Base-by-base conservation (phyloP, 2,888 invertebrate genomes). In the Pollenia angustigena region DNA sequence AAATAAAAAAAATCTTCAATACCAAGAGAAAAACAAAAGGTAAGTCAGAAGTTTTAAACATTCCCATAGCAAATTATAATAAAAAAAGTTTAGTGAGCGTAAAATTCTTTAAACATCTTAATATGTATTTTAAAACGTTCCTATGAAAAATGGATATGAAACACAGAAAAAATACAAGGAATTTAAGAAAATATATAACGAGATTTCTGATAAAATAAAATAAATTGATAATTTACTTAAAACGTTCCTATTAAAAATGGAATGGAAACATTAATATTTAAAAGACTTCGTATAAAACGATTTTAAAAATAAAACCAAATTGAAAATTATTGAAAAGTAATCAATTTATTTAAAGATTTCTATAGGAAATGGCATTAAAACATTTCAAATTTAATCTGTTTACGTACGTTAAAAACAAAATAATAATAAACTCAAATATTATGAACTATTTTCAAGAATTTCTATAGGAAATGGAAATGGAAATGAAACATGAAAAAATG, bases 321-420 rank as follows among this genome's bases (percentile, higher is more conserved):
- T 23, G 23, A 23, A 23, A 23, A 23, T 23, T 23, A 23, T 23
- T 23, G 23, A 23, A 23, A 23, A 2, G 23, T 2, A 23, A 23
- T 23, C 2, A 18, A 16, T 9, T 52, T 52, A 9, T 16, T 9
- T 11, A 1, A 32, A 12, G 0, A 23, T 56, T 23, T 32, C 56
- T 56, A 14, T 14, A 14, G 8, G 32, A 40, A 66, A 54, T 74
- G 42, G 46, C 56, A 52, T 64, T 81, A 10, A 87, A 81, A 75
- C 86, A 71, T 50, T 74, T 82, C 71, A 85, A 72, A 88, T 89
- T 87, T 86, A 87, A 75, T 76, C 85, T 89, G 23, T 48, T 12
- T 16, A 46, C 14, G 23, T 23, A 23, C 23, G 23, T 23, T 23
- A 23, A 23, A 23, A 23, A 23, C 23, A 23, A 23, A 23, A 32